Evolutionary conservation across 2,797 vertebrate genomes (phyloP).

Genomic region (Darevskia mixta): DNA sequence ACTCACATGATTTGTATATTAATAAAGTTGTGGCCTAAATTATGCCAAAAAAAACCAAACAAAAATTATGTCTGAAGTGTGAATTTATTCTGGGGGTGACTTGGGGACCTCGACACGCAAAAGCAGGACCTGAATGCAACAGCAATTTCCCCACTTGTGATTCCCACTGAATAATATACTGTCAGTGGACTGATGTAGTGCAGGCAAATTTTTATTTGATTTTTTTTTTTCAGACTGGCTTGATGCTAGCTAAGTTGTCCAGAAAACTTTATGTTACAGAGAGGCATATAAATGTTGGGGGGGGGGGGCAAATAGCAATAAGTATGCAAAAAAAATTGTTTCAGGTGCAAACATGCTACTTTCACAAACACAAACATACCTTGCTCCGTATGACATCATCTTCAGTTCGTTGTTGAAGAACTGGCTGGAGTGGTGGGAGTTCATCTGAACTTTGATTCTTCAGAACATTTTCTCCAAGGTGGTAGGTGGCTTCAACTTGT

Average conservation of each 20-base stretch:
- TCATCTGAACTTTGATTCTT: slow-evolving; percentile 67
- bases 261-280: no score
- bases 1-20: no score
- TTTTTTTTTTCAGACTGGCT: neutral
- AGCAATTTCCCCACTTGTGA: no score
- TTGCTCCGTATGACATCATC: slow-evolving; percentile 82
- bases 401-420: slow-evolving; percentile 87
- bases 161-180: no score
- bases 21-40: no score
- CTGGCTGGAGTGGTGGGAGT: slow-evolving; percentile 86
- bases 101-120: no score
- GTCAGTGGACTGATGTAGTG: neutral
- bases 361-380: slow-evolving; percentile 71
- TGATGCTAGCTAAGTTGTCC: neutral
- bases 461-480: slow-evolving; percentile 80
- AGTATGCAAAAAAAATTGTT: neutral
- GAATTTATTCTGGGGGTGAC: no score
- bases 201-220: fast-evolving
- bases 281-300: neutral
- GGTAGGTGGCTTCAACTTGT: slow-evolving; percentile 87
- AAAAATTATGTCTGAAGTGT: no score
- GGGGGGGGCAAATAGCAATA: neutral
- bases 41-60: no score
- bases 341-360: no score
- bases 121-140: no score